A percentile compares a stretch with the other conserved stretches of the same genome.
These are phyloP conservation scores for Sebastes goodei DNA, from an alignment of 2,797 vertebrate species.

Conservation along the genomic window DNA sequence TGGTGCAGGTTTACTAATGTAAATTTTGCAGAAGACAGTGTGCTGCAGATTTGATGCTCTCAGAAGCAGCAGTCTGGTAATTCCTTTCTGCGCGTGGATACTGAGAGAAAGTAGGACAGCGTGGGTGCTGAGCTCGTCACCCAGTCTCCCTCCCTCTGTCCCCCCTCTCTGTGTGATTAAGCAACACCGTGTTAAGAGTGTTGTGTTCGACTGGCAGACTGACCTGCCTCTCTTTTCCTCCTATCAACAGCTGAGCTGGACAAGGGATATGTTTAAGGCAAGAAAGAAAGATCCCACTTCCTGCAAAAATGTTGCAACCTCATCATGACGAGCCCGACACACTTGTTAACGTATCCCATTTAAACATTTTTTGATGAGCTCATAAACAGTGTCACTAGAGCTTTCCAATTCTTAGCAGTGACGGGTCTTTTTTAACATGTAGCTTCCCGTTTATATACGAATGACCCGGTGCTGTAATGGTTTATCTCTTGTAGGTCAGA, in stretches of 20 bases:
- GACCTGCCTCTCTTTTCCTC: slow-evolving; percentile 38
- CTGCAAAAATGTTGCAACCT: not conserved
- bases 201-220: slow-evolving; percentile 47
- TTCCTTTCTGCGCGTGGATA: slow-evolving; percentile 42
- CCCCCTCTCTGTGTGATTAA: slow-evolving; percentile 51
- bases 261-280: slow-evolving; percentile 36
- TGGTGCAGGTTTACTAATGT: not conserved
- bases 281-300: slow-evolving; percentile 1
- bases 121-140: slow-evolving; percentile 69
- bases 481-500: slow-evolving; percentile 12
- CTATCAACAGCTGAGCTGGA: slow-evolving; percentile 43
- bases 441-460: not conserved
- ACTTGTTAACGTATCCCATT: not conserved
- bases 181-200: slow-evolving; percentile 50
- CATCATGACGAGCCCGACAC: not conserved
- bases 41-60: slow-evolving; percentile 22
- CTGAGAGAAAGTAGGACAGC: slow-evolving; percentile 73
- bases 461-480: not conserved
- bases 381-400: not conserved
- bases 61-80: slow-evolving; percentile 36
- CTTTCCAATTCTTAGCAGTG: not conserved
- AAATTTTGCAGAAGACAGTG: not conserved
- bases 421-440: not conserved
- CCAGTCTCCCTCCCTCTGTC: slow-evolving; percentile 36
- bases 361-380: not conserved